Conservation (phyloP, 2,113 vertebrate genomes). For the Corapipo altera region DNA sequence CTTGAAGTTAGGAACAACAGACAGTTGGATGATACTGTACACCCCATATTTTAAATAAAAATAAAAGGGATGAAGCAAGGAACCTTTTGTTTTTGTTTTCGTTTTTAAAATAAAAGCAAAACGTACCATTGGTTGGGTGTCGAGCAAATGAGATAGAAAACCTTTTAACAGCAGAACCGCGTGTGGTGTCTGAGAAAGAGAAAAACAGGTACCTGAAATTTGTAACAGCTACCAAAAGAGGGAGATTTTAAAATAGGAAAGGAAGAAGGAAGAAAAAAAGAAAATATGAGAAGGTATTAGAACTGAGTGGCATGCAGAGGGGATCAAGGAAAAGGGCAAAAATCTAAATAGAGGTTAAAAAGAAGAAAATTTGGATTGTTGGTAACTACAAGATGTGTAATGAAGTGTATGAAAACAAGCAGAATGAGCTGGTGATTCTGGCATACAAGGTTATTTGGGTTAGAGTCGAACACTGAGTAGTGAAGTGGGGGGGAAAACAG, state of each 20-base stretch:
- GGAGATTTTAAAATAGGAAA: conserved; percentile 73
- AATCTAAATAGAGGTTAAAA: conserved; percentile 72
- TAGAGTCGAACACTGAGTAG: conserved; percentile 36
- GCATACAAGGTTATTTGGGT: conserved; percentile 49
- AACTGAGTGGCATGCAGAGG: conserved; percentile 77
- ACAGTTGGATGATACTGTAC: conserved; percentile 70
- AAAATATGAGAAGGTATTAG: conserved; percentile 66
- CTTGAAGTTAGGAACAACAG: conserved; percentile 62
- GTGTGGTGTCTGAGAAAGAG: conserved; percentile 95
- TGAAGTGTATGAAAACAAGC: conserved; percentile 72
- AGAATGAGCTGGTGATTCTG: conserved; percentile 66
- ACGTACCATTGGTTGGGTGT: conserved; percentile 98
- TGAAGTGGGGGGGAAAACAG: conserved; percentile 5
- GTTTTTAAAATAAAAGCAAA: conserved; percentile 86
- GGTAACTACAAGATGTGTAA: conserved; percentile 63
- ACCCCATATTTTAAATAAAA: conserved; percentile 73
- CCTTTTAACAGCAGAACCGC: conserved; percentile 94
- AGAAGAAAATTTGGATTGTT: conserved; percentile 62
- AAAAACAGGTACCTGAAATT: conserved; percentile 95
- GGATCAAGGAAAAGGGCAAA: conserved; percentile 56
- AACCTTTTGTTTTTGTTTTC: conserved; percentile 70
- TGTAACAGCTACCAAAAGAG: conserved; percentile 84
- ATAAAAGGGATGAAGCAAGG: conserved; percentile 77
- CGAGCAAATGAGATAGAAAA: conserved; percentile 98
- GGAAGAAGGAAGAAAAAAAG: conserved; percentile 66